A percentile compares a stretch with the other conserved stretches of the same genome.
These are phyloP conservation scores for Tenodera sinensis DNA, from an alignment of 2,888 invertebrate species.

Conservation along the genomic window DNA sequence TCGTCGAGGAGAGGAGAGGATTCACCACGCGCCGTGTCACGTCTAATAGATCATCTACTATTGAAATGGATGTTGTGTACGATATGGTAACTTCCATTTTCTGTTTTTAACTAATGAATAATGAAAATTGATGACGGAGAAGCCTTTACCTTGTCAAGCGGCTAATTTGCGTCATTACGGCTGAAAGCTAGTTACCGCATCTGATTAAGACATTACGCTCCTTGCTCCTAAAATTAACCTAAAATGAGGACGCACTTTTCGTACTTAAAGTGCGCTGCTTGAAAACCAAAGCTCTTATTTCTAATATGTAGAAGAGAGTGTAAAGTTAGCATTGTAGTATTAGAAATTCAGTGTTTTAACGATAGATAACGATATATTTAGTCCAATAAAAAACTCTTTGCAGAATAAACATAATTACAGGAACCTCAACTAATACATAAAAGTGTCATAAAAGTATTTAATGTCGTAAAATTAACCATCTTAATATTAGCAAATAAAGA, in stretches of 20 bases:
- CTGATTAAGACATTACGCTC: conserved; percentile 1
- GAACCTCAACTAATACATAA: too few relatives aligned
- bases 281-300: too few relatives aligned
- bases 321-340: background rate
- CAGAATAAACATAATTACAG: too few relatives aligned
- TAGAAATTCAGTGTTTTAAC: too few relatives aligned
- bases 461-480: too few relatives aligned
- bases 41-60: background rate
- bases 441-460: too few relatives aligned
- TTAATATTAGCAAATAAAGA: too few relatives aligned
- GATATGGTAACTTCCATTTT: background rate
- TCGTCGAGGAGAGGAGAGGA: background rate
- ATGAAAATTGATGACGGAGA: conserved; percentile 13
- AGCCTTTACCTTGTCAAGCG: background rate
- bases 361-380: too few relatives aligned
- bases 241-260: background rate
- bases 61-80: background rate
- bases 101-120: conserved; percentile 11
- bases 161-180: conserved; percentile 3
- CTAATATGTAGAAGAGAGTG: background rate
- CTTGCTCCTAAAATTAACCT: background rate
- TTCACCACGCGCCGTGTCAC: background rate
- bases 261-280: background rate
- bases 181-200: background rate
- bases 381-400: too few relatives aligned